Conservation (phyloP, 92 coral and sea anemone genomes). For the Metridium senile region DNA sequence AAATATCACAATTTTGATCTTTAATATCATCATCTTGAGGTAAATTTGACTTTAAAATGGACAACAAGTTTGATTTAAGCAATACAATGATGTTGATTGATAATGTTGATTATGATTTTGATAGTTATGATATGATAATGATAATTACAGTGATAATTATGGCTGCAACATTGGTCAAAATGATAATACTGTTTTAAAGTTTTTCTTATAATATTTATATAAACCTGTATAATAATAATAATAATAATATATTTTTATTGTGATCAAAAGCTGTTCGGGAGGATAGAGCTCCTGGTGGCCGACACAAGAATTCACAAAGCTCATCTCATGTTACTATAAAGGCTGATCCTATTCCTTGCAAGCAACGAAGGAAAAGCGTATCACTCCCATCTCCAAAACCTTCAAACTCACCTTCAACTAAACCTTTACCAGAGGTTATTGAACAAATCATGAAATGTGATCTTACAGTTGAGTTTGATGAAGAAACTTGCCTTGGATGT, state of each 20-base stretch:
- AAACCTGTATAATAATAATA: neutral
- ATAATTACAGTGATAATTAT: too few relatives aligned
- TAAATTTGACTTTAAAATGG: too few relatives aligned
- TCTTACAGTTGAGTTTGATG: neutral
- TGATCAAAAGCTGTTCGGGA: constrained; percentile 88
- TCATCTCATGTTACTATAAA: constrained; percentile 8
- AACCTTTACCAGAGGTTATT: constrained; percentile 54
- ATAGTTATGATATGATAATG: too few relatives aligned
- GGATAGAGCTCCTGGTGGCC: constrained; percentile 97
- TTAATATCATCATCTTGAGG: too few relatives aligned
- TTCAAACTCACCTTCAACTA: neutral
- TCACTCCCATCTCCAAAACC: constrained; percentile 52
- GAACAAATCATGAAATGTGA: constrained; percentile 59
- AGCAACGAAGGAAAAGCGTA: constrained; percentile 53
- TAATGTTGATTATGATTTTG: too few relatives aligned
- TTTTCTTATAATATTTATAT: too few relatives aligned
- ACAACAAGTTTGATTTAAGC: too few relatives aligned
- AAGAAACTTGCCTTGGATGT: constrained; percentile 58
- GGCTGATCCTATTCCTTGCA: constrained; percentile 41
- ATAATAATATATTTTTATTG: constrained; percentile 5
- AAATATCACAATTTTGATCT: too few relatives aligned
- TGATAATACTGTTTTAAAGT: too few relatives aligned
- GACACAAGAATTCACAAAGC: constrained; percentile 69
- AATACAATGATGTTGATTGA: too few relatives aligned
- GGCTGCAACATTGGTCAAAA: too few relatives aligned